Conservation (phyloP, 30 jellyfish, hydroid and myxozoan genomes). For the Phacellophora camtschatica region DNA sequence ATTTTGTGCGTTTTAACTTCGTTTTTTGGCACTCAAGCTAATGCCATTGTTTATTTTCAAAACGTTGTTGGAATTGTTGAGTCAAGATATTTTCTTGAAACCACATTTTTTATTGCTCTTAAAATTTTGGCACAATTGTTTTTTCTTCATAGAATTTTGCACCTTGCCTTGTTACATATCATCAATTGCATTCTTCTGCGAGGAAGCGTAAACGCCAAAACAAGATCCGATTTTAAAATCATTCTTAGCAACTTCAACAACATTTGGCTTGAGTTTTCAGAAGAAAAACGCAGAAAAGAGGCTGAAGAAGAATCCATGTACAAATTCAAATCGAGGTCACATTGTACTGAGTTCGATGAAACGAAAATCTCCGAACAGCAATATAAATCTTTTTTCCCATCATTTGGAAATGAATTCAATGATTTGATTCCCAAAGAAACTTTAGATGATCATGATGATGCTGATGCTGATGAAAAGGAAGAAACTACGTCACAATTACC, state of each 20-base stretch:
- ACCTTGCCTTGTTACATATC: slow-evolving; percentile 19
- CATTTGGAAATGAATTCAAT: slow-evolving; percentile 55
- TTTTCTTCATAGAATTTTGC: slow-evolving; percentile 8
- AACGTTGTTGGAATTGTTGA: too few species aligned
- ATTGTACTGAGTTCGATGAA: slow-evolving; percentile 67
- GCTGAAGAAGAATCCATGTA: slow-evolving; percentile 60
- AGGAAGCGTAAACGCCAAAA: not conserved
- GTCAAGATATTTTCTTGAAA: too few species aligned
- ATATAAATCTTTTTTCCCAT: slow-evolving; percentile 52
- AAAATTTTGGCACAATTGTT: too few species aligned
- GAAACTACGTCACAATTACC: not conserved
- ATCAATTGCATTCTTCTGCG: slow-evolving; percentile 9
- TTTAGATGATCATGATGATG: slow-evolving; percentile 31
- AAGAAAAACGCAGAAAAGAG: slow-evolving; percentile 39
- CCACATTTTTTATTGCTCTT: too few species aligned
- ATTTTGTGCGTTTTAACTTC: too few species aligned
- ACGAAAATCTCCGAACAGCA: slow-evolving; percentile 42
- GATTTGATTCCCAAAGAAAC: slow-evolving; percentile 68
- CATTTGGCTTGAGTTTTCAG: slow-evolving; percentile 28
- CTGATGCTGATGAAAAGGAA: not conserved
- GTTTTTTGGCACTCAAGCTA: too few species aligned
- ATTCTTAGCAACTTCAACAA: slow-evolving; percentile 9
- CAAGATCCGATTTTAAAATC: not conserved
- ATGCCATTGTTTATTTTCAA: too few species aligned
- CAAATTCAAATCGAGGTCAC: slow-evolving; percentile 56